Conservation (phyloP, 1,140 invertebrate species). For the Macrostomum lignano region DNA sequence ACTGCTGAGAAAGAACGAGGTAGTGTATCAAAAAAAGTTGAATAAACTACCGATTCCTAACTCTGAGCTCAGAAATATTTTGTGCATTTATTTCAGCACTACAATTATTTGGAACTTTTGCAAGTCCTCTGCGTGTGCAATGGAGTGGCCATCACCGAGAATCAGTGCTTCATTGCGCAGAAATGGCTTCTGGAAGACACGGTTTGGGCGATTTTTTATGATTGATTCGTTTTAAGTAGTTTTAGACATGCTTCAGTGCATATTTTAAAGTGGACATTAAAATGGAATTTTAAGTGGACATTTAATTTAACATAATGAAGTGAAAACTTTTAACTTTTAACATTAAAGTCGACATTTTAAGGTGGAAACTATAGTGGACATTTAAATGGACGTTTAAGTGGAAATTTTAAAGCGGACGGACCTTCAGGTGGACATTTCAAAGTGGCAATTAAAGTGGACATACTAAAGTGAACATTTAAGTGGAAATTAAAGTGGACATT, state of each 20-base stretch:
- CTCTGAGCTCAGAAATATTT: slow-evolving; percentile 2
- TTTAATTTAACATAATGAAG: neutral
- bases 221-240: too few species aligned
- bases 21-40: slow-evolving; percentile 8
- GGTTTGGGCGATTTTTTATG: too few species aligned
- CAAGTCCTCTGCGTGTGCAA: slow-evolving; percentile 26
- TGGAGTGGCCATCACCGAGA: slow-evolving; percentile 23
- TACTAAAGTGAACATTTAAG: too few species aligned
- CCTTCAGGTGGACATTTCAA: too few species aligned
- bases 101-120: slow-evolving; percentile 21
- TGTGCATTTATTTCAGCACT: slow-evolving; percentile 19
- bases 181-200: slow-evolving; percentile 19
- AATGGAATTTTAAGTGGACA: neutral
- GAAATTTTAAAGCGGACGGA: too few species aligned
- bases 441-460: too few species aligned
- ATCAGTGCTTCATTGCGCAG: slow-evolving; percentile 23
- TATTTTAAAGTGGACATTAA: too few species aligned
- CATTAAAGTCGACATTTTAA: too few species aligned
- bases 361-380: too few species aligned
- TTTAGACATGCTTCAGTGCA: too few species aligned
- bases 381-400: too few species aligned
- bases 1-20: slow-evolving; percentile 17
- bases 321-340: neutral
- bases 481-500: too few species aligned
- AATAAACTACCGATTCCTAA: neutral